Percentiles rank a stretch among this genome's conserved stretches.
Conservation (phyloP, 2,888 invertebrate genomes). For the Aethes cnicana region DNA sequence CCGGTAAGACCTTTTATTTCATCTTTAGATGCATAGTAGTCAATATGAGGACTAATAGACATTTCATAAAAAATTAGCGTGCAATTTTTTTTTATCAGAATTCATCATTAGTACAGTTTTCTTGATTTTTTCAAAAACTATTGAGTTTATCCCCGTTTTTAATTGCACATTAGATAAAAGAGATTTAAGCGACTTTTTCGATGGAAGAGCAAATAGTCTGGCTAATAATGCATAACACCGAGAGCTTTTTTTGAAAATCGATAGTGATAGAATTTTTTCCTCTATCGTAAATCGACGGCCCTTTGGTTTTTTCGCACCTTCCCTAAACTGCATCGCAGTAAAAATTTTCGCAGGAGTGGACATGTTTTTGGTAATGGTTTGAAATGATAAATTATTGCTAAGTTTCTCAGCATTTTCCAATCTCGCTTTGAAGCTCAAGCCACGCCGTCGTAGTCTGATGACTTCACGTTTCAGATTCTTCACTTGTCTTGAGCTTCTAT, state of each 20-base stretch:
- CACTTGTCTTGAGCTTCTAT: no score
- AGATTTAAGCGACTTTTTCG: constrained; percentile 15
- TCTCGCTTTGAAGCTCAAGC: no score
- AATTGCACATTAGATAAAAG: constrained; percentile 19
- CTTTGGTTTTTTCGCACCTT: constrained; percentile 22
- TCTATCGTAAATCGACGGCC: constrained; percentile 22
- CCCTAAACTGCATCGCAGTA: constrained; percentile 8
- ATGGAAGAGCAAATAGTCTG: constrained; percentile 21
- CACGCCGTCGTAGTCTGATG: no score
- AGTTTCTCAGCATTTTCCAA: no score
- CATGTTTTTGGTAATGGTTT: no score
- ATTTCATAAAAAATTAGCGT: constrained; percentile 37
- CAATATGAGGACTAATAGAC: constrained; percentile 31
- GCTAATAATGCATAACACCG: constrained; percentile 12
- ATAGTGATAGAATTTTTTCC: constrained; percentile 24
- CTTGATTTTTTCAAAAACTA: constrained; percentile 26
- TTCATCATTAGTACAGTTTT: constrained; percentile 1
- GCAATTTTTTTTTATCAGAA: constrained; percentile 27
- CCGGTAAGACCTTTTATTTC: neutral
- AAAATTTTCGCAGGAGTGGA: constrained; percentile 5
- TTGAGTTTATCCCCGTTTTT: constrained; percentile 6
- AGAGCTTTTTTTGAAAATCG: constrained; percentile 25
- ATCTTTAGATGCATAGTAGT: constrained; percentile 31
- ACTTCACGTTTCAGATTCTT: no score
- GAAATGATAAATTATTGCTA: no score